phyloP scores from a whole-genome alignment of 2,797 vertebrate genomes.

The Peromyscus attwateri region DNA sequence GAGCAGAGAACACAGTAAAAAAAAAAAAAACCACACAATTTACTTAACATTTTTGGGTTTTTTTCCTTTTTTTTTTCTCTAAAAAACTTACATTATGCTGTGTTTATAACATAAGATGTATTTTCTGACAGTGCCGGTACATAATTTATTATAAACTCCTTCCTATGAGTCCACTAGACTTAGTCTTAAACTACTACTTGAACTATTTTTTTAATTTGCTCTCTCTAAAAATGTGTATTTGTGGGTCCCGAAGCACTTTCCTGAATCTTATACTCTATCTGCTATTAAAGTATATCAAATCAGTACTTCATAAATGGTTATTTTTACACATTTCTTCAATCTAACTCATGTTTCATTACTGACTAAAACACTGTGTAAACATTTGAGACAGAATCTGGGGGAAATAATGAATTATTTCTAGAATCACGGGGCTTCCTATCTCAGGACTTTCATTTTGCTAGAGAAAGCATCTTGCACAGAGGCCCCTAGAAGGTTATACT shows the following conservation, averaged over 20 bases:
- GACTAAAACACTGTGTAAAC: constrained; percentile 13
- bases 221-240: constrained; percentile 12
- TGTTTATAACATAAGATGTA: constrained; percentile 30
- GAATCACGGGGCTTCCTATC: not conserved
- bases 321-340: not conserved
- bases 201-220: constrained; percentile 1
- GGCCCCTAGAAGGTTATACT: constrained; percentile 53
- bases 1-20: not conserved
- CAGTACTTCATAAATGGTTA: constrained; percentile 45
- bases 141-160: not conserved
- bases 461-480: constrained; percentile 31
- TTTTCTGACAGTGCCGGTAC: not conserved
- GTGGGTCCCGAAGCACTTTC: not conserved
- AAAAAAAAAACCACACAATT: not conserved
- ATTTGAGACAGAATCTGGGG: constrained; percentile 25
- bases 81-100: not conserved
- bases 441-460: constrained; percentile 54
- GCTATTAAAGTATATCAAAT: constrained; percentile 53
- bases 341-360: not conserved
- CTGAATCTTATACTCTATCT: not conserved
- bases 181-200: not conserved
- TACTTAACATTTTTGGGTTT: not conserved
- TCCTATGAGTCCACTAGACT: constrained; percentile 28
- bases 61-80: not conserved
- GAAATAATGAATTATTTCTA: constrained; percentile 62